Conservation (phyloP, 1,140 invertebrate genomes). For the Drosophila guanche region DNA sequence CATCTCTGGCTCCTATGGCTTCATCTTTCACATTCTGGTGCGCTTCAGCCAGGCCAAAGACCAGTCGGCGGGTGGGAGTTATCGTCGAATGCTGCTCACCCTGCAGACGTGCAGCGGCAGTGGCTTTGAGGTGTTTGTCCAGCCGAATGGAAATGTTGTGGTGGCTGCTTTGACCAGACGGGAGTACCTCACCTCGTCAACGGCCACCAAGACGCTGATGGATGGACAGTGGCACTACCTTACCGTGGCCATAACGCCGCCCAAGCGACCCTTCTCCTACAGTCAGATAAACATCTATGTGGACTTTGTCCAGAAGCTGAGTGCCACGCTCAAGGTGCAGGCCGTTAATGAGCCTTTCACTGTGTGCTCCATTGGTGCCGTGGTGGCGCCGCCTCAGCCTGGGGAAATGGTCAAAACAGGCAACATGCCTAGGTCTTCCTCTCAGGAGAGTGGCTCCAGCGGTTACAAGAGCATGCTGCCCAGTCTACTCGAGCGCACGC, state of each 20-base stretch:
- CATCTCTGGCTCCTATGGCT: constrained; percentile 85
- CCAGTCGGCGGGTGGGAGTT: constrained; percentile 15
- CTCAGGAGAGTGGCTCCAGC: constrained; percentile 57
- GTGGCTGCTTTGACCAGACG: constrained; percentile 86
- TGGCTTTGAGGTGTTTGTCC: constrained; percentile 87
- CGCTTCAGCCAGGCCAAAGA: constrained; percentile 83
- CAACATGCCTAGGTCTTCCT: constrained; percentile 58
- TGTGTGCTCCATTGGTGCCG: constrained; percentile 84
- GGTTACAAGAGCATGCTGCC: constrained; percentile 79
- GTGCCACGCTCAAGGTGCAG: constrained; percentile 86
- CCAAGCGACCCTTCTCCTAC: constrained; percentile 86
- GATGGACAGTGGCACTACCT: constrained; percentile 87
- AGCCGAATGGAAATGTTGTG: constrained; percentile 85
- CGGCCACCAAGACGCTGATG: constrained; percentile 84
- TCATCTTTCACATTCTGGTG: constrained; percentile 86
- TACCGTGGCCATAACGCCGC: constrained; percentile 85
- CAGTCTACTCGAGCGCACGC: constrained; percentile 77
- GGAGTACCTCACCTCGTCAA: constrained; percentile 85
- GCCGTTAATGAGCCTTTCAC: constrained; percentile 86
- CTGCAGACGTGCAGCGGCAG: constrained; percentile 85
- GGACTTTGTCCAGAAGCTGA: constrained; percentile 86
- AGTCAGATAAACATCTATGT: constrained; percentile 87
- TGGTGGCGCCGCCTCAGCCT: constrained; percentile 50
- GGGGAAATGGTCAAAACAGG: constrained; percentile 40
- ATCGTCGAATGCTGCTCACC: constrained; percentile 82